Evolutionary conservation across 2,113 vertebrate species (phyloP), one percentile per base, ranked within the genome.

Genomic region (Microcebus tavaratra): DNA sequence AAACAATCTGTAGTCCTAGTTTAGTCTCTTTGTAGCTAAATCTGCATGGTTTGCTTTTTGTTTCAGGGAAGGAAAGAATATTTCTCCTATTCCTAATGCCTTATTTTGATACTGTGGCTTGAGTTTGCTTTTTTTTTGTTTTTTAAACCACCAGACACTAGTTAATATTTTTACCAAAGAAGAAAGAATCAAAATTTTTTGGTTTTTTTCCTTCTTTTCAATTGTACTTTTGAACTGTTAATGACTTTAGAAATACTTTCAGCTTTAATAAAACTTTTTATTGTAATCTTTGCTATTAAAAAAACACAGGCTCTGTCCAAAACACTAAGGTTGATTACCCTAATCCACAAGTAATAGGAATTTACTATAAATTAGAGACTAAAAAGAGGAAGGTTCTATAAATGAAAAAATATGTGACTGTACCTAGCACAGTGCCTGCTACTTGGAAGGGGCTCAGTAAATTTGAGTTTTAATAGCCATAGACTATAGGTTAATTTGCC

Each of bases 381-480:
- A 80, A 92, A 70, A 92, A 72, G 25, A 88, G 18, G 10, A 68
- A 55, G 27, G 15, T 63, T 70, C 23, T 36, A 17, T 94, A 65
- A 55, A 45, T 85, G 39, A 75, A 80, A 90, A 90, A 72, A 7
- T 84, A 39, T 80, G 14, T 81, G 53, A 42, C 25, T 65, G 11
- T 4, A 34, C 18, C 34, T 79, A 73, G 23, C 31, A 57, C 15
- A 61, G 20, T 88, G 91, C 90, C 92, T 97, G 80, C 97, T 95
- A 90, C 89, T 98, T 96, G 91, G n/a, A 92, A 79, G 73, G 61
- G 55, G n/a, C 79, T 86, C 48, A 61, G 39, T 78, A 82, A 82
- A 89, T 82, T 55, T 75, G 91, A 61, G 12, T 79, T 94, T 82
- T 94, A 86, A 86, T 36, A 83, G 10, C 39, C 20, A 8, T 65